Evolutionary conservation across 1,140 invertebrate genomes (phyloP).

Genomic region (Musca domestica): DNA sequence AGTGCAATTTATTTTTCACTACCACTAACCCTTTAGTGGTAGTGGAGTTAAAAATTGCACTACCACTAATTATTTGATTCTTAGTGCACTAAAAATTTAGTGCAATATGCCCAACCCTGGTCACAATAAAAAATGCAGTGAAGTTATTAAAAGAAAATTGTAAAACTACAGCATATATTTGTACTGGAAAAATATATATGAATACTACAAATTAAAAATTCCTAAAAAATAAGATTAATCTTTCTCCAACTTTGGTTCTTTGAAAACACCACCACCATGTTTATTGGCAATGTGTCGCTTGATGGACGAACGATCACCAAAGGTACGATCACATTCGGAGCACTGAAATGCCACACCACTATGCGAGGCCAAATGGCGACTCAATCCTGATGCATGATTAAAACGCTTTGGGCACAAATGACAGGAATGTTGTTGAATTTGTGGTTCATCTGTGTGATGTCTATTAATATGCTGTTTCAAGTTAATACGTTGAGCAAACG

Average conservation of each 20-base stretch:
- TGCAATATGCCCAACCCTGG: too few species aligned
- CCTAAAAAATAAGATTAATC: too few species aligned
- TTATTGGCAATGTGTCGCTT: constrained; percentile 58
- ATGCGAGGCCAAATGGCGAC: constrained; percentile 69
- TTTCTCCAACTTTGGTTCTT: background rate
- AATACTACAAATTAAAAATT: too few species aligned
- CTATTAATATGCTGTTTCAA: constrained; percentile 63
- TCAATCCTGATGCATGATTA: constrained; percentile 62
- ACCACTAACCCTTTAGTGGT: too few species aligned
- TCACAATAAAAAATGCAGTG: too few species aligned
- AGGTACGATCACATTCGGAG: constrained; percentile 65
- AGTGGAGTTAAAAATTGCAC: too few species aligned
- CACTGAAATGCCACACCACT: constrained; percentile 66
- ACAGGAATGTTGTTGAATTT: constrained; percentile 65
- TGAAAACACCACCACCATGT: constrained; percentile 23
- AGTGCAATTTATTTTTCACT: too few species aligned
- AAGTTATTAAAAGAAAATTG: too few species aligned
- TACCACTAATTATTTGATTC: too few species aligned
- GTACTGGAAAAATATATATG: too few species aligned
- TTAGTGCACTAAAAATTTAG: too few species aligned
- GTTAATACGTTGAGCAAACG: constrained; percentile 69
- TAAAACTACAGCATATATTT: too few species aligned
- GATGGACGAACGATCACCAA: constrained; percentile 69
- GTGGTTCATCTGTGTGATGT: constrained; percentile 60
- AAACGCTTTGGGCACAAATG: constrained; percentile 63